Conservation (phyloP, 2,888 invertebrate genomes). For the Anthophora plumipes region DNA sequence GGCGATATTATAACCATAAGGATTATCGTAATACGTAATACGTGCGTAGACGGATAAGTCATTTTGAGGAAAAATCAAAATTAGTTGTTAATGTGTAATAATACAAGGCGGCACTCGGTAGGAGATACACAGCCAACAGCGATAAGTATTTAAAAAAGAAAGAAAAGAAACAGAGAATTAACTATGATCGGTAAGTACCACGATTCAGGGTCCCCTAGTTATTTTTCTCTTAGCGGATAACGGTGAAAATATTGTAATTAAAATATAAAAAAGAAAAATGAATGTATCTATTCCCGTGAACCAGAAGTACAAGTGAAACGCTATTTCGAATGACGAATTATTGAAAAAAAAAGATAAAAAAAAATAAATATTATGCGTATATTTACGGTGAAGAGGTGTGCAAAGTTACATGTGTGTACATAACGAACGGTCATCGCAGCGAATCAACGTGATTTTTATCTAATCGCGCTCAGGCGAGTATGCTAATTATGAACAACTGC, state of each 20-base stretch:
- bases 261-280: constrained; percentile 18
- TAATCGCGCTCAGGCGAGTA: constrained; percentile 36
- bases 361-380: constrained; percentile 25
- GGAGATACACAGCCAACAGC: constrained; percentile 46
- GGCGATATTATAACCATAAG: constrained; percentile 43
- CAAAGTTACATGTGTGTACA: constrained; percentile 41
- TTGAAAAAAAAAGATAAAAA: constrained; percentile 37
- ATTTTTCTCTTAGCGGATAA: constrained; percentile 63
- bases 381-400: constrained; percentile 40
- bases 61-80: constrained; percentile 71
- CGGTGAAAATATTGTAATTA: constrained; percentile 56
- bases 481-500: constrained; percentile 25
- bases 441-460: constrained; percentile 42
- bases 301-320: constrained; percentile 71
- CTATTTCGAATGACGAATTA: constrained; percentile 68
- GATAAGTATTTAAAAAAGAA: constrained; percentile 55
- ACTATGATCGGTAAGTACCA: constrained; percentile 70
- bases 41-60: constrained; percentile 52
- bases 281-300: constrained; percentile 65
- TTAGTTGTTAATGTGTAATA: constrained; percentile 61
- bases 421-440: constrained; percentile 39
- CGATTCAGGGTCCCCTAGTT: constrained; percentile 76
- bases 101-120: constrained; percentile 5
- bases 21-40: constrained; percentile 69
- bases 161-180: no score